Percentiles rank a stretch among this genome's conserved stretches.
Evolutionary conservation across 2,113 vertebrate genomes (phyloP).

Genomic region (Oenanthe oenanthe): DNA sequence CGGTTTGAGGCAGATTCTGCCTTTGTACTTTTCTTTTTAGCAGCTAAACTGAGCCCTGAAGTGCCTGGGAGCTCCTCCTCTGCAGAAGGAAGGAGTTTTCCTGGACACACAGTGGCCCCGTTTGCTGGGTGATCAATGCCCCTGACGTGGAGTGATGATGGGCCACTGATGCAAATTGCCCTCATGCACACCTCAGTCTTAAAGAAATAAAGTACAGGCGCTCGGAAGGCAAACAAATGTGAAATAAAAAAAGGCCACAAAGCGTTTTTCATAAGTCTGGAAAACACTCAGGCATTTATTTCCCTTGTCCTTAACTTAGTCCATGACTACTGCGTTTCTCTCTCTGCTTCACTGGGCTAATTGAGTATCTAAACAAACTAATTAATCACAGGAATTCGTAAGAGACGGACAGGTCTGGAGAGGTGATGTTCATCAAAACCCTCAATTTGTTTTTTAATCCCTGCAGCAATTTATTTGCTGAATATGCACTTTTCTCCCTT

Average conservation of each 20-base stretch:
- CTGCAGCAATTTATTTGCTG: slow-evolving; percentile 97
- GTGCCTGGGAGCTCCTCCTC: not conserved
- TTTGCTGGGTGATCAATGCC: slow-evolving; percentile 35
- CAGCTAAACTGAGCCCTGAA: not conserved
- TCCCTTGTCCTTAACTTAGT: slow-evolving; percentile 75
- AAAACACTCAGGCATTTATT: slow-evolving; percentile 65
- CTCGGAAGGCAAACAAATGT: slow-evolving; percentile 62
- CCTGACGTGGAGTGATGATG: slow-evolving; percentile 24
- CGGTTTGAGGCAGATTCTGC: not conserved
- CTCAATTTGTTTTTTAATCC: slow-evolving; percentile 93
- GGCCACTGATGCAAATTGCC: slow-evolving; percentile 54
- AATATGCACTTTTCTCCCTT: slow-evolving; percentile 90
- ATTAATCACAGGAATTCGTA: slow-evolving; percentile 90
- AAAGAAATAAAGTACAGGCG: slow-evolving; percentile 55
- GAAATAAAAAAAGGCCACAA: slow-evolving; percentile 44
- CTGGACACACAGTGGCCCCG: not conserved
- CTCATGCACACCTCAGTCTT: slow-evolving; percentile 41
- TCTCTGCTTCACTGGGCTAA: slow-evolving; percentile 92
- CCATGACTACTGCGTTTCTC: slow-evolving; percentile 66
- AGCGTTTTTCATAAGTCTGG: slow-evolving; percentile 62
- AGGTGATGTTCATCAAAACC: slow-evolving; percentile 94
- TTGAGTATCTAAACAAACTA: slow-evolving; percentile 98
- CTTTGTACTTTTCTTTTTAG: not conserved
- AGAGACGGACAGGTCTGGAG: slow-evolving; percentile 94
- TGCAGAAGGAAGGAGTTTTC: not conserved